Evolutionary conservation across 2,797 vertebrate species (phyloP), one percentile per base, ranked within the genome.

Genomic region (Diplodus sargus): DNA sequence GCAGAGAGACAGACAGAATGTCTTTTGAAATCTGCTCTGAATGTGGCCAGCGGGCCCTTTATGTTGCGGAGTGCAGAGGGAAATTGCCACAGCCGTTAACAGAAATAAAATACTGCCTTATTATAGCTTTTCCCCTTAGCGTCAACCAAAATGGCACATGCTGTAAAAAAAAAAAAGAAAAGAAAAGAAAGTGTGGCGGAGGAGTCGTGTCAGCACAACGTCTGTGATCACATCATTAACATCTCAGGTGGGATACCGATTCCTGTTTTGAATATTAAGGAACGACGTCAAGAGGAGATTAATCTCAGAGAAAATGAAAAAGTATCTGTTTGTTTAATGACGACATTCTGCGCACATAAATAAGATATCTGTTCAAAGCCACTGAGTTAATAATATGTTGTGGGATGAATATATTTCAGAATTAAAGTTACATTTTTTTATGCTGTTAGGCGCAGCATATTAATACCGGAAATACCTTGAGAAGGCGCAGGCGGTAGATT

Each of bases 81-180:
- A 89, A 87, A 87, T 79, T 78, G 65, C 65, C 56, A 48, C 28
- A 61, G 71, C 78, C 83, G 71, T 85, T 82, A 76, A 80, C 63
- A 72, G 52, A 88, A 82, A 89, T 87, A 57, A 86, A 74, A 70
- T 88, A 87, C 62, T 78, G 61, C 76, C 69, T 82, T 47, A 65
- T 62, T 70, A 63, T 64, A 61, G 45, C 53, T 75, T 85, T 73
- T 66, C 66, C 62, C 62, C 20, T 54, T 23, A 78, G 59, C 77
- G 85, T 75, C 84, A 74, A 78, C 58, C 74, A 48, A 85, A 81
- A 80, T 68, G 11, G 54, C 61, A 57, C 43, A 85, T 39, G 22
- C 34, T 78, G 75, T 76, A 74, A 85, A 82, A 53, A 39, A 39
- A 39, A 39, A 10, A 10, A 34, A 34, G 9, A 34, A 30, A 34